Conservation (phyloP, 2,797 vertebrate species). For the Protonibea diacanthus region DNA sequence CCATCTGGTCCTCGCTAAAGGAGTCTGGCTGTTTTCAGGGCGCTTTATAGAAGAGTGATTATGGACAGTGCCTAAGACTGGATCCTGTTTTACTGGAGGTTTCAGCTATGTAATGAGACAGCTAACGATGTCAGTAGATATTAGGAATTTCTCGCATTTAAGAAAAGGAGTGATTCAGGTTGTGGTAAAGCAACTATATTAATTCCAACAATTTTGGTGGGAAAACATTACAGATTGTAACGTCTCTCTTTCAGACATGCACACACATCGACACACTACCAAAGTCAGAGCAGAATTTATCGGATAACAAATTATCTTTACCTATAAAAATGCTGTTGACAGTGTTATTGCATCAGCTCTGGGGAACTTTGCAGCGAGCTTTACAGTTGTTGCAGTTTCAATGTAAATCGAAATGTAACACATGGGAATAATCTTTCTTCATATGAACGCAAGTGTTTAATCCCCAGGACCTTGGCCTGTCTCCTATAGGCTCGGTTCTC, state of each 20-base stretch:
- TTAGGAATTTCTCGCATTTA: not conserved
- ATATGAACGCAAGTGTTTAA: slow-evolving; percentile 39
- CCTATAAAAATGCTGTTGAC: slow-evolving; percentile 13
- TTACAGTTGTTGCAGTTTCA: slow-evolving; percentile 8
- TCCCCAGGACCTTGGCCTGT: slow-evolving; percentile 44
- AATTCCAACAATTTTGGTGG: not conserved
- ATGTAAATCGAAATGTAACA: slow-evolving; percentile 26
- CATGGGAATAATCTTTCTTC: slow-evolving; percentile 44
- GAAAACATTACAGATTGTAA: not conserved
- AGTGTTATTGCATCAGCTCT: not conserved
- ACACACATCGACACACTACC: not conserved
- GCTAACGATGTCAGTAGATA: slow-evolving; percentile 18
- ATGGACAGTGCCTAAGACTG: slow-evolving; percentile 37
- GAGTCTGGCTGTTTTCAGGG: slow-evolving; percentile 60
- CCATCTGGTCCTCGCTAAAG: slow-evolving; percentile 70
- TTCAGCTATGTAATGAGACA: slow-evolving; percentile 38
- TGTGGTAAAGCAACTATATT: not conserved
- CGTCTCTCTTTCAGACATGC: not conserved
- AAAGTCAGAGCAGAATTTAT: slow-evolving; percentile 7
- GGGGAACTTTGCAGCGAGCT: not conserved
- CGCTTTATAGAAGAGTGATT: slow-evolving; percentile 34
- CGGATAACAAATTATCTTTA: slow-evolving; percentile 1
- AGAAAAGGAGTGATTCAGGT: not conserved
- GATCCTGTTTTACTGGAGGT: slow-evolving; percentile 34
- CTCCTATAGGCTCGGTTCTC: slow-evolving; percentile 27